phyloP scores from a whole-genome alignment of 1,140 invertebrate species.

The Lethocerus indicus region DNA sequence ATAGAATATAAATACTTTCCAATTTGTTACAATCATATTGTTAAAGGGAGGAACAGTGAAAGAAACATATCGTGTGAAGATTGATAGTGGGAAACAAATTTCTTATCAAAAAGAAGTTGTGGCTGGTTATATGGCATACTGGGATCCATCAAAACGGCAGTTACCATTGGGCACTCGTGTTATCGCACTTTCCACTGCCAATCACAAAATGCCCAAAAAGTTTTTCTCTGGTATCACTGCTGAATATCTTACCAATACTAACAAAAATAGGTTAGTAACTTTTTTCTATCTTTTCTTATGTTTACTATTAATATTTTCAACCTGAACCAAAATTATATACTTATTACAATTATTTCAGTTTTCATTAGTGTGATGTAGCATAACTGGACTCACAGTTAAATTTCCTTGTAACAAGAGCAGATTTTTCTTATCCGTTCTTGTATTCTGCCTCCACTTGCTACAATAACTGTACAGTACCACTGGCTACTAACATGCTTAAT shows the following conservation, averaged over 20 bases:
- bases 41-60: too few species aligned
- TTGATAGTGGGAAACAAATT: background rate
- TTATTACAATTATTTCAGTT: background rate
- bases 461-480: too few species aligned
- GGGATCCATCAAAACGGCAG: background rate
- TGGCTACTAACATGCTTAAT: too few species aligned
- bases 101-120: conserved; percentile 1
- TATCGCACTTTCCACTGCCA: background rate
- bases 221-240: conserved; percentile 3
- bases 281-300: background rate
- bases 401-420: background rate
- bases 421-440: background rate
- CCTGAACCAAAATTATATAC: background rate
- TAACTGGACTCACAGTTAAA: background rate
- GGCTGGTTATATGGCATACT: background rate
- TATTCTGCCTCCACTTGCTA: too few species aligned
- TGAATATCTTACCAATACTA: background rate
- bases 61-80: too few species aligned
- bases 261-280: conserved; percentile 5
- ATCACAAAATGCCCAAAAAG: background rate
- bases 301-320: background rate
- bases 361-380: background rate
- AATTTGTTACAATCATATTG: background rate
- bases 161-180: background rate
- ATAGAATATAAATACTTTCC: background rate